These are phyloP conservation scores for Drosophila colorata DNA, from an alignment of 2,888 invertebrate species.

Conservation along the genomic window DNA sequence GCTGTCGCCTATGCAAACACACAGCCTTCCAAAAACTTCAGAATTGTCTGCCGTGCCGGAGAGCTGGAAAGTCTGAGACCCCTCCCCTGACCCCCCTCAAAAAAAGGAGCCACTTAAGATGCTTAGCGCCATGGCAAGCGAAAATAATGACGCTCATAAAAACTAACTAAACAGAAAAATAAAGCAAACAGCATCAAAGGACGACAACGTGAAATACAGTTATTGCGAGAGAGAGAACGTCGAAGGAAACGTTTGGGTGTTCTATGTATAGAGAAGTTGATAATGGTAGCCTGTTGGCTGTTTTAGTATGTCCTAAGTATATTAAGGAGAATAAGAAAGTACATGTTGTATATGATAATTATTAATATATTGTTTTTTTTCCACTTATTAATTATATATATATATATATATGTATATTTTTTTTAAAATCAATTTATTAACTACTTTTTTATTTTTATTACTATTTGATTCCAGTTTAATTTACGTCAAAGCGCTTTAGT, in stretches of 20 bases:
- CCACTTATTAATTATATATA: too few relatives aligned
- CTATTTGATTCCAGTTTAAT: neutral
- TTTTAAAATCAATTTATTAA: neutral
- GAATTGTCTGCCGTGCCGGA: neutral
- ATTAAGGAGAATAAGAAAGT: neutral
- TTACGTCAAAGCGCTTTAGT: too few relatives aligned
- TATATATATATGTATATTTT: too few relatives aligned
- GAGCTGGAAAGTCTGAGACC: neutral
- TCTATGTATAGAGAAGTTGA: slow-evolving; percentile 3
- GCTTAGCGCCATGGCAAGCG: slow-evolving; percentile 79
- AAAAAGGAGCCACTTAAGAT: slow-evolving; percentile 72
- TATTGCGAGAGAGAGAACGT: slow-evolving; percentile 25
- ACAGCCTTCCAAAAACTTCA: slow-evolving; percentile 15
- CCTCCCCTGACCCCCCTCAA: slow-evolving; percentile 16
- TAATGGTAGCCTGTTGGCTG: slow-evolving; percentile 32
- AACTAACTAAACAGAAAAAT: slow-evolving; percentile 78
- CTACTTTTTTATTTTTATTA: neutral
- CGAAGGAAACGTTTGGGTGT: neutral
- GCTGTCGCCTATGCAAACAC: slow-evolving; percentile 70
- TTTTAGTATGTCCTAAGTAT: slow-evolving; percentile 2
- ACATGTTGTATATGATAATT: neutral
- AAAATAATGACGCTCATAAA: slow-evolving; percentile 81
- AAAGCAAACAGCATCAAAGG: slow-evolving; percentile 56
- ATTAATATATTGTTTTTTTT: neutral
- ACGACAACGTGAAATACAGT: slow-evolving; percentile 55